phyloP scores from a whole-genome alignment of 2,888 invertebrate genomes.

The Aphodius sticticus region DNA sequence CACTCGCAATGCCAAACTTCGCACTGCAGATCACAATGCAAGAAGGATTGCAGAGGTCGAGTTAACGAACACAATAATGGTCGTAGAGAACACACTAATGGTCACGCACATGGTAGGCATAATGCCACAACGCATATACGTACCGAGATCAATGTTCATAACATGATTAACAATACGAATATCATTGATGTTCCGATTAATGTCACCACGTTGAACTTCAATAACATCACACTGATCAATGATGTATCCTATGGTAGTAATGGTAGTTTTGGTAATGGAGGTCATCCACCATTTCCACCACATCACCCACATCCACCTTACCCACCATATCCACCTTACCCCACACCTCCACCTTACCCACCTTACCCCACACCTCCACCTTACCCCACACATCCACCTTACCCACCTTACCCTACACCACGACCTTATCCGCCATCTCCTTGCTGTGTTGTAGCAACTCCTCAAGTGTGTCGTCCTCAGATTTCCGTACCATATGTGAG shows the following conservation, averaged over 20 bases:
- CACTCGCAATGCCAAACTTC: slow-evolving; percentile 51
- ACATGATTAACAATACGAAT: slow-evolving; percentile 32
- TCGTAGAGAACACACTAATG: neutral
- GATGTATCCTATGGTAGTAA: neutral
- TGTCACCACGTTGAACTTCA: slow-evolving; percentile 56
- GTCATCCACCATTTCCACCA: neutral
- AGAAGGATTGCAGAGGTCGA: slow-evolving; percentile 42
- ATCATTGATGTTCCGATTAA: slow-evolving; percentile 56
- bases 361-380: neutral
- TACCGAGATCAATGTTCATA: slow-evolving; percentile 30
- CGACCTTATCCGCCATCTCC: neutral
- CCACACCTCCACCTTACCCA: neutral
- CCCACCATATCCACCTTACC: neutral
- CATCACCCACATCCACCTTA: neutral
- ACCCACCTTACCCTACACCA: neutral
- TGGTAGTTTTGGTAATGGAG: slow-evolving; percentile 28
- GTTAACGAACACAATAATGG: neutral
- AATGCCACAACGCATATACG: slow-evolving; percentile 27
- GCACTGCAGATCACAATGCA: slow-evolving; percentile 50
- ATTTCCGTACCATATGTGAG: slow-evolving; percentile 48
- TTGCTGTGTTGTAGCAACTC: slow-evolving; percentile 57
- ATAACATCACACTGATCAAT: slow-evolving; percentile 52
- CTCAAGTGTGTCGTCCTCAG: slow-evolving; percentile 54
- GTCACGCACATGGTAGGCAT: neutral
- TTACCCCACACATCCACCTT: neutral